Evolutionary conservation across 2,113 vertebrate genomes (phyloP), one percentile per base, ranked within the genome.

Genomic region (Turdus rufiventris): DNA sequence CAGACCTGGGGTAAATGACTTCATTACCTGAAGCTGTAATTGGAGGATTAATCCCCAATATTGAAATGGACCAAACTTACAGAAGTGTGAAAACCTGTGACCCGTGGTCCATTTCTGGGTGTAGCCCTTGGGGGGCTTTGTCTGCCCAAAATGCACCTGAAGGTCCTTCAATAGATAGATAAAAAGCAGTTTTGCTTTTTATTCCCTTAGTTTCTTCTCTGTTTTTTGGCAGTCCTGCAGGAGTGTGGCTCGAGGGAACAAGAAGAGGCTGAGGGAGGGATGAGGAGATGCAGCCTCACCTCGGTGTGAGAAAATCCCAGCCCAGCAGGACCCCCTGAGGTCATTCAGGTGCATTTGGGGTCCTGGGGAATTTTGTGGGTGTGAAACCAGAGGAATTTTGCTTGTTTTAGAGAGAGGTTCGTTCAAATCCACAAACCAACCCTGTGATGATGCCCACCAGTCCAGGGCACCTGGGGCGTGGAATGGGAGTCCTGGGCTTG

Each of bases 301-400:
- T 0, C 0, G 0, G 4, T 1, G 24, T 14, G n/a, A 47, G 26
- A 3, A 63, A 34, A 14, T 12, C 17, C 0, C 29, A 7, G 26
- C 33, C 1, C 1, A 45, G 57, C 47, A 62, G 51, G 26, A 47
- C 9, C 17, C 72, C 0, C 10, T 3, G 53, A 45, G 53, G 9
- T 12, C 28, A 2, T 4, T 3, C 12, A 54, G 50, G 31, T 74
- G 17, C 2, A 1, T 42, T 65, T 60, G 11, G 0, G 3, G 65
- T 36, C 5, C 70, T 73, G 71, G 9, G 28, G 20, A 34, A 21
- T 14, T 61, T 28, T 26, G 18, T 1, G 18, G 48, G 5, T 24
- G 42, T 40, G 48, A 23, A 84, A 6, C 10, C 10, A 15, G 56
- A 25, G 54, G 43, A 12, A 34, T 71, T 80, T 38, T n/a, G 12